phyloP scores from a whole-genome alignment of 1,140 invertebrate species.

The Agrilus planipennis region DNA sequence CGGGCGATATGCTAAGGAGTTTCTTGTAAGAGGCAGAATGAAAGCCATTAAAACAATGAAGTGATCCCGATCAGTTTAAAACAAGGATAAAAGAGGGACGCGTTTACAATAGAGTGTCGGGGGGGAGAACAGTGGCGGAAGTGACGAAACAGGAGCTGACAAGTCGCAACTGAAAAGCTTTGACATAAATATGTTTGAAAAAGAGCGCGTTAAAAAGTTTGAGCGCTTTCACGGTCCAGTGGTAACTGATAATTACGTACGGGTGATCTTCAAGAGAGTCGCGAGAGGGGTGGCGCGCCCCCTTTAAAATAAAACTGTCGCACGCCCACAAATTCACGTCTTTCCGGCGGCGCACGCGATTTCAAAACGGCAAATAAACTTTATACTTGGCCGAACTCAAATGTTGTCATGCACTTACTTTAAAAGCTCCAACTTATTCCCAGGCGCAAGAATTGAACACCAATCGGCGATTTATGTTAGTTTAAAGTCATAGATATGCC shows the following conservation, averaged over 20 bases:
- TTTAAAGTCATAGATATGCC: constrained; percentile 27
- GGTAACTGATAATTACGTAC: constrained; percentile 35
- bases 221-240: constrained; percentile 26
- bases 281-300: constrained; percentile 18
- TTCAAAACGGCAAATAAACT: constrained; percentile 32
- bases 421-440: constrained; percentile 23
- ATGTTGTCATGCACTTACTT: constrained; percentile 28
- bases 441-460: constrained; percentile 23
- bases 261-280: constrained; percentile 32
- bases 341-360: constrained; percentile 15
- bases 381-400: constrained; percentile 28
- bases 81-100: too few species aligned
- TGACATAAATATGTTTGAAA: constrained; percentile 21
- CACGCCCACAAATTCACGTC: constrained; percentile 25
- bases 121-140: constrained; percentile 16
- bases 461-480: constrained; percentile 31
- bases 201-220: constrained; percentile 29
- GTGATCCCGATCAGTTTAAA: too few species aligned
- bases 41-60: too few species aligned
- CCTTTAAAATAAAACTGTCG: constrained; percentile 31
- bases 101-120: too few species aligned
- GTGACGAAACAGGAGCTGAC: constrained; percentile 11
- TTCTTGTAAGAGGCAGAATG: too few species aligned
- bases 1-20: too few species aligned
- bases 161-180: constrained; percentile 12